phyloP scores from a whole-genome alignment of 2,113 vertebrate genomes.

The Piprites chloris region DNA sequence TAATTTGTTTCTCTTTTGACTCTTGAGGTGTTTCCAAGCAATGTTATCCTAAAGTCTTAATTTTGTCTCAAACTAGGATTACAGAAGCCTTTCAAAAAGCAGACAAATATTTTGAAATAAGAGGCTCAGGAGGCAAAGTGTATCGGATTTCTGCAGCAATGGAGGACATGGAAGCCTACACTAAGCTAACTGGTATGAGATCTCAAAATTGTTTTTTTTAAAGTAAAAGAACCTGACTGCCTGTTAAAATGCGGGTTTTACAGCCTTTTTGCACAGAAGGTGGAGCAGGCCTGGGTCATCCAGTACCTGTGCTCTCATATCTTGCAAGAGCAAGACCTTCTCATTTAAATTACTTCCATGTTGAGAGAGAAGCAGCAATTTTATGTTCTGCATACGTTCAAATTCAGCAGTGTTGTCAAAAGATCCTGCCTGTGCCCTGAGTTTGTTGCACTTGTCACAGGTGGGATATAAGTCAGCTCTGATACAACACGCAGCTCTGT shows the following conservation, averaged over 20 bases:
- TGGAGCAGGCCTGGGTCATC: neutral
- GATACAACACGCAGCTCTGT: neutral
- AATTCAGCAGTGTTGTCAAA: neutral
- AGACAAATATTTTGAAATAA: slow-evolving; percentile 77
- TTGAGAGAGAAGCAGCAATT: neutral
- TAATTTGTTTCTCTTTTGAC: neutral
- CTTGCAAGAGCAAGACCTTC: neutral
- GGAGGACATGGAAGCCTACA: slow-evolving; percentile 93
- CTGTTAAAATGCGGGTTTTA: neutral
- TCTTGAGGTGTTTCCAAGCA: neutral
- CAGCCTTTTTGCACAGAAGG: neutral
- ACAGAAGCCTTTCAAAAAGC: slow-evolving; percentile 91
- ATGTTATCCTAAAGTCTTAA: neutral
- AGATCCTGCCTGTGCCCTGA: neutral
- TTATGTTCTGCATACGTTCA: rapidly evolving
- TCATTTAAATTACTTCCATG: neutral
- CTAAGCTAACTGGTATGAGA: slow-evolving; percentile 87
- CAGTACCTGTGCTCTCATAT: neutral
- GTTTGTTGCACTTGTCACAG: neutral
- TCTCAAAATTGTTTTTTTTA: neutral
- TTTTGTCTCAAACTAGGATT: slow-evolving; percentile 78
- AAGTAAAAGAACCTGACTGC: neutral
- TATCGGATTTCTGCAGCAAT: slow-evolving; percentile 86
- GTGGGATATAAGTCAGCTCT: neutral
- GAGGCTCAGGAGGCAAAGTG: slow-evolving; percentile 70